Conservation (phyloP, 2,797 vertebrate genomes). For the Oreortyx pictus region DNA sequence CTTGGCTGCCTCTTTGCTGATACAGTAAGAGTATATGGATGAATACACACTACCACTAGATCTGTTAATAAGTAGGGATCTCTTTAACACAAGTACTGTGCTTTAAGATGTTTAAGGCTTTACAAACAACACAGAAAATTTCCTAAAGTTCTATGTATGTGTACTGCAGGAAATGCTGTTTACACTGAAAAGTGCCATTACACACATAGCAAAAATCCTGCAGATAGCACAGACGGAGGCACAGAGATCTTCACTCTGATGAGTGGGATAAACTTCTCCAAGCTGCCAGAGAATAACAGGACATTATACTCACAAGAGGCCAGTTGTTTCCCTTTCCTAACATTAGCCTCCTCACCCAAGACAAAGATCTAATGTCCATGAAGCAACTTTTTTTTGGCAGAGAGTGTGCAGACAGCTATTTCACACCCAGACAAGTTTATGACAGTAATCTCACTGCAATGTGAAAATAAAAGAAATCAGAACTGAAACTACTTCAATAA, state of each 20-base stretch:
- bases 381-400: slow-evolving; percentile 17
- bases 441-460: neutral
- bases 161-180: neutral
- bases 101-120: neutral
- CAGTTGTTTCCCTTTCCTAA: slow-evolving; percentile 12
- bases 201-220: neutral
- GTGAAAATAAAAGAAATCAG: neutral
- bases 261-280: neutral
- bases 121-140: neutral
- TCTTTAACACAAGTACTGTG: neutral
- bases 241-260: neutral
- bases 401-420: neutral
- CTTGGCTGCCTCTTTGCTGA: neutral
- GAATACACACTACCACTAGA: neutral
- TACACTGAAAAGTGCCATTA: neutral
- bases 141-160: neutral
- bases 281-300: neutral
- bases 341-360: neutral
- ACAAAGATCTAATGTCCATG: neutral
- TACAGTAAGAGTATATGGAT: neutral
- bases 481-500: neutral
- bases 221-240: neutral
- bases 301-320: neutral
- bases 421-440: neutral
- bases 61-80: neutral